Base-by-base conservation (phyloP, 2,113 vertebrate genomes). In the Microcebus tavaratra region DNA sequence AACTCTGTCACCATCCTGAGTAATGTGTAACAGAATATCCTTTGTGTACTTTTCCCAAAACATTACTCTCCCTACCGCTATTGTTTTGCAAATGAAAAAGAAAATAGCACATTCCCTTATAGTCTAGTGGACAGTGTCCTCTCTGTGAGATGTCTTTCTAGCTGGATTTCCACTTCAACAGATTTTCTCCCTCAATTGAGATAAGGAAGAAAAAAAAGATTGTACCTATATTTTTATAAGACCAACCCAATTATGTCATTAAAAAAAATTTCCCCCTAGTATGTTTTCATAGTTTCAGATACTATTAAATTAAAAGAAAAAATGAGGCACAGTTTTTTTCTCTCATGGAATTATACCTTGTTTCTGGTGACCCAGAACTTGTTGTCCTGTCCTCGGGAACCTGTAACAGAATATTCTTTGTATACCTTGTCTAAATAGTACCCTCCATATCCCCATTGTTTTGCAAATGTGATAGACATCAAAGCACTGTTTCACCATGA, bases 351-450 rank as follows among this genome's bases (percentile, higher is more conserved):
- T 83, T 94, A 83, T 63, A 97, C 83, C 61, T 97, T 96, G 59
- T 94, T 96, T 31, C 80, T 96, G 45, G 82, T 96, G 96, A 97
- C 97, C 96, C 90, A 98, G 97, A 96, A 97, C 87, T 94, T 65
- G 3, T 75, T 97, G 89, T 95, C 45, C 79, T 50, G 91, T 96
- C 92, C 93, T 96, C 81, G 93, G 87, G 70, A 95, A 90, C 90
- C 86, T 93, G 95, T 96, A 98, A 97, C 61, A 96, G 59, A 96
- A 97, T 97, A 95, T 68, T 93, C 59, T 95, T 76, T 76, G 81
- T 95, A 78, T 92, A 85, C 75, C 61, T 95, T 53, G 96, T 48
- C 75, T 45, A 88, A 93, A 96, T 87, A 93, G 55, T 83, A 82
- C 42, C 36, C 4, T 97, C 34, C 67, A 67, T 39, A 73, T 79